Evolutionary conservation across 2,797 vertebrate species (phyloP), one percentile per base, ranked within the genome.

Genomic region (Pipistrellus pipistrellus): DNA sequence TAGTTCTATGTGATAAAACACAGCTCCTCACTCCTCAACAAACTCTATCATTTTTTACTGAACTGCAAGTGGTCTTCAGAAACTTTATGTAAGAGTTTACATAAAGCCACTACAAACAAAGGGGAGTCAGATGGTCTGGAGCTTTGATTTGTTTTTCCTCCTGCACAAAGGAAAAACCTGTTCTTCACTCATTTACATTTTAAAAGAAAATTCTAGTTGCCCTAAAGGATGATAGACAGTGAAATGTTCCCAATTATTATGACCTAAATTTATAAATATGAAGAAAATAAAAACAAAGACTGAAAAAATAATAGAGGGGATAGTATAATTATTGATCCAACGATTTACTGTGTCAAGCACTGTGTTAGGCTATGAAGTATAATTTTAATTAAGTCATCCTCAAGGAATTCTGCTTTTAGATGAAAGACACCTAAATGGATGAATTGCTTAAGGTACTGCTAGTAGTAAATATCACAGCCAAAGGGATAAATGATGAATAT

Each of bases 141-240:
- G 23, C 25, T 73, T 88, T 80, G 23, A 80, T 59, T 88, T 86
- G 48, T n/a, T 85, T 62, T 62, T 68, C 32, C 46, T 62, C 23
- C 11, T 66, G 25, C 23, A 57, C 59, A 84, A 89, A 85, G 53
- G 2, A 95, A 88, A 72, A 38, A 20, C 20, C n/a, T 92, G 4
- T 46, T 97, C 92, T 51, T 51, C 57, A 64, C 44, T 64, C 15
- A 73, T 95, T 94, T 71, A 44, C 66, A 95, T 94, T 96, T 96
- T 81, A 95, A 91, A 91, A 80, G 62, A 93, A 96, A 64, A 23
- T 76, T 0, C 0, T 86, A 62, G 17, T 64, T 88, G 66, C 62
- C 64, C 85, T 93, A 97, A 97, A 62, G 27, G 59, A 90, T 96
- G 96, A 95, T 87, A 83, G 89, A 96, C 59, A 87, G 27, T 0